Base-by-base conservation (phyloP, 2,797 vertebrate species). In the Labeo calbasu region DNA sequence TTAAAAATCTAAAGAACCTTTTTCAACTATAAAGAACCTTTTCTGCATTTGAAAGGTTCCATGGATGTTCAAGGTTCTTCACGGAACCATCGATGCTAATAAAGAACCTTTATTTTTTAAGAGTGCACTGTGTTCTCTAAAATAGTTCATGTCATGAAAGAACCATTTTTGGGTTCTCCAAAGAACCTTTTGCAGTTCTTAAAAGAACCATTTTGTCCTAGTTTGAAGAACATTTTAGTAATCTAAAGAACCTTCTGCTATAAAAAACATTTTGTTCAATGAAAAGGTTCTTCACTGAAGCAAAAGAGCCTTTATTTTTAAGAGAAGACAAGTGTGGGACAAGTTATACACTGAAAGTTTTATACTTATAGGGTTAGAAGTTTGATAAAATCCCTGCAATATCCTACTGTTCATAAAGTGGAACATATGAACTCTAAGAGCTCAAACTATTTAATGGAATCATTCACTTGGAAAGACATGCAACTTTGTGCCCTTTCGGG, bases 401-500 rank as follows among this genome's bases (percentile, higher is more conserved):
- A 53, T 53, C 3, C 13, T 15, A 51, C 23, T 28, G 23, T 19
- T 50, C 48, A 66, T 51, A 32, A 72, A 72, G 4, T 28, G 23
- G 25, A 12, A 32, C 28, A 25, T 40, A 50, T 43, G 0, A 81
- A 57, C 19, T 68, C 19, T 23, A 40, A 12, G 14, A 69, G 65
- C 77, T 36, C 6, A 9, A 40, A 69, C 48, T 15, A 32, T 65
- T 12, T 53, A 32, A 12, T 55, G 19, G 17, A 53, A 32, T 73
- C 2, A 53, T 55, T 53, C 28, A 53, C 50, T 17, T 36, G 25
- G 71, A 73, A 73, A 73, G 21, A n/a, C 36, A n/a, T 43, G 50
- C 28, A 53, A 13, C 17, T 36, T 32, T 73, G 25, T 73, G 48
- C 71, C 71, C 17, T 73, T 73, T 73, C 51, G 5, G 51, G 71